These are phyloP conservation scores for Melanotus villosus DNA, from an alignment of 2,888 invertebrate species.

Conservation along the genomic window DNA sequence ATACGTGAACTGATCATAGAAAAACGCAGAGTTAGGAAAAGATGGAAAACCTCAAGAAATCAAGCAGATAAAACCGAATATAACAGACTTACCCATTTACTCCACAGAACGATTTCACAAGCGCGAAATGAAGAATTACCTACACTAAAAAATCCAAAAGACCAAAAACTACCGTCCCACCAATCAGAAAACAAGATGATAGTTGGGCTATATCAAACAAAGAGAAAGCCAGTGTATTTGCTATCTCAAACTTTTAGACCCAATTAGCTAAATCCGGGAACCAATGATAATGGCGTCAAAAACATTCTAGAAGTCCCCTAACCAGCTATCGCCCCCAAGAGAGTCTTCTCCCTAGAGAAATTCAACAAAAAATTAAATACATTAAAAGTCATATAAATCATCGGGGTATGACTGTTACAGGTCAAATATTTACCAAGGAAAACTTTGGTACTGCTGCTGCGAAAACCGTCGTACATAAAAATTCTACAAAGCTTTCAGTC, in stretches of 20 bases:
- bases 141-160: no score
- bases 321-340: not conserved
- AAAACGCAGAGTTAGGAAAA: slow-evolving; percentile 8
- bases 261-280: not conserved
- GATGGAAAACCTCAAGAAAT: not conserved
- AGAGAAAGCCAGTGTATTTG: slow-evolving; percentile 17
- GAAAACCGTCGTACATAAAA: no score
- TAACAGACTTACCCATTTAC: not conserved
- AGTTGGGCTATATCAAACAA: slow-evolving; percentile 21
- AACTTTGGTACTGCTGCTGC: no score
- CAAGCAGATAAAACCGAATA: slow-evolving; percentile 1
- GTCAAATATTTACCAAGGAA: no score
- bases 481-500: no score
- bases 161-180: not conserved
- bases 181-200: slow-evolving; percentile 26
- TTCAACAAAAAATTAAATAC: not conserved
- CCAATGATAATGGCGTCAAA: not conserved
- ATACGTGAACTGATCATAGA: slow-evolving; percentile 1
- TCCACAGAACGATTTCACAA: not conserved
- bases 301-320: not conserved
- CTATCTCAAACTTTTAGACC: not conserved
- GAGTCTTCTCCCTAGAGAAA: not conserved
- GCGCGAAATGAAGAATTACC: not conserved
- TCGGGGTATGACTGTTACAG: no score
- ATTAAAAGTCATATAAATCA: not conserved